Base-by-base conservation (phyloP, 2,797 vertebrate species). In the Melopsittacus undulatus region DNA sequence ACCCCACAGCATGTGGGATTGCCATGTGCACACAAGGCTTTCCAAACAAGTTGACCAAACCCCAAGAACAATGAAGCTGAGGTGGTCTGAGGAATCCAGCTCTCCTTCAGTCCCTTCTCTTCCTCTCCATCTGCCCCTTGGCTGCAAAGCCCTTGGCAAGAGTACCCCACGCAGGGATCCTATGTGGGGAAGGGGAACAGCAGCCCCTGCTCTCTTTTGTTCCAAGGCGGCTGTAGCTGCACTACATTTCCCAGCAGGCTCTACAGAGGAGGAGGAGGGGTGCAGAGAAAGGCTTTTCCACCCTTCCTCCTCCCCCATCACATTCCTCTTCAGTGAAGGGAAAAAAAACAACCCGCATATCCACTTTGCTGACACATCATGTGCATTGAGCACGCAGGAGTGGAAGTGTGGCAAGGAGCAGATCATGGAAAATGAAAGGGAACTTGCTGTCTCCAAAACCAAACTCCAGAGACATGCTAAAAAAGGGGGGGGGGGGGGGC, bases 221-320 rank as follows among this genome's bases (percentile, higher is more conserved):
- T 97, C 67, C 69, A 11, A 32, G 45, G 61, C 40, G 34, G 76
- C 24, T 73, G 51, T 10, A 5, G 77, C 29, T 17, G 77, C 76
- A 95, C 92, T 97, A 40, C 89, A 43, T 92, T 95, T 97, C 95
- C 97, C 95, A 89, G 83, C 59, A 91, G 87, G 70, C 95, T 77
- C 24, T 49, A 30, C 9, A 9, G 21, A 38, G 17, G 17, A 8
- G 23, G 8, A 1, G 2, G 7, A 10, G 26, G 16, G 21, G 15
- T 59, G 5, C 21, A 10, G 11, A 36, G 52, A 51, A 45, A 73
- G 48, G 22, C 21, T 93, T 83, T 80, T 30, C 57, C 38, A 56
- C 17, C 10, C 42, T 43, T 72, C 57, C 62, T 30, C 72, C 36
- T 92, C 34, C 40, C 78, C 63, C 56, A 32, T 38, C 34, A 2